Evolutionary conservation across 2,797 vertebrate species (phyloP), one percentile per base, ranked within the genome.

Genomic region (Coregonus suidteri): DNA sequence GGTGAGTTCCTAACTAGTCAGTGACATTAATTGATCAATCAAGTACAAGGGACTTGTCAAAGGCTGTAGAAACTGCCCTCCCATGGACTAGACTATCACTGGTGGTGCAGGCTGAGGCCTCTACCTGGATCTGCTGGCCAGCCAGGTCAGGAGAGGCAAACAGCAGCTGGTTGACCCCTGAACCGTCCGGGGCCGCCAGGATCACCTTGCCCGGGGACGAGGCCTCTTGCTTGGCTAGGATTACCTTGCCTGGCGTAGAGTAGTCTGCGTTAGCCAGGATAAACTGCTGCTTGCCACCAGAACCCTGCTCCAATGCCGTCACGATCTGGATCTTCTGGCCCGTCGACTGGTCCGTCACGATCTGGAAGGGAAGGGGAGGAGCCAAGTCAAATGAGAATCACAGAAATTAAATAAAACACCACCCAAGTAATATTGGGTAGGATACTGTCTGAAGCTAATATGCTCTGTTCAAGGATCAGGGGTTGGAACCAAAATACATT

Each of bases 321-420:
- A 99, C 96, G 31, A 99, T 97, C 93, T 99, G 97, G 88, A 99
- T 97, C 93, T 99, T 99, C 90, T 98, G 97, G 35, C 96, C 96
- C 53, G 96, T 96, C 85, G 97, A 97, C 90, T 98, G 98, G 92
- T 99, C 98, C 73, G 97, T 98, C 90, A 99, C 96, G 91, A 99
- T 97, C 98, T 99, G 87, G 14, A 13, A 59, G 6, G 18, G 9
- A 20, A 13, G 37, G 3, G n/a, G n/a, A n/a, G n/a, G n/a, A 80
- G 9, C 3, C 34, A 51, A 9, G 0, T 4, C 30, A 37, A 59
- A 72, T 34, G 51, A 72, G 70, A 31, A 30, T 3, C 1, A 72
- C 14, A 72, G 14, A 18, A 31, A 30, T 3, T n/a, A n/a, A n/a
- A n/a, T n/a, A n/a, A n/a, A n/a, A n/a, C n/a, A 16, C 41, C 16